Evolutionary conservation across 2,797 vertebrate genomes (phyloP), one percentile per base, ranked within the genome.

Genomic region (Chlorospingus flavigularis): DNA sequence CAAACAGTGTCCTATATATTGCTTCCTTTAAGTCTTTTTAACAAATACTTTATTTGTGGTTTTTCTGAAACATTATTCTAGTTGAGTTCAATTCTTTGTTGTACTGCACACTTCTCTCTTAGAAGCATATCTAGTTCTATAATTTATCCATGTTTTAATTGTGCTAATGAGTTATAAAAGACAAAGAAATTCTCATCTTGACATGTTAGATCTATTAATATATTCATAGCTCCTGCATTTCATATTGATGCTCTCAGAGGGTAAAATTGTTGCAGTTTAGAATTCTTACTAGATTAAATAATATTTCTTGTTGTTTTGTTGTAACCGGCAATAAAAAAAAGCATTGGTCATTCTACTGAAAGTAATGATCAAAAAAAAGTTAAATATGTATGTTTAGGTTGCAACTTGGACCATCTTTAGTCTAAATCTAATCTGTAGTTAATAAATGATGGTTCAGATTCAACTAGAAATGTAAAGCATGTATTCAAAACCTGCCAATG

Each of bases 21-120:
- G 10, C 16, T 85, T 23, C 67, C 70, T 95, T 75, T 88, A 87
- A 88, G 26, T 86, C 53, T 82, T 95, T 89, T 83, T 66, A 86
- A 81, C 51, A 94, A 93, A 74, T 92, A 39, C 54, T 58, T 84
- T 89, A 76, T 78, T 92, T 4, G 28, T 65, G 84, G 48, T 13
- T 72, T 95, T 84, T 55, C 20, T 78, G 71, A 82, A 86, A 58
- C 4, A 19, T 75, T 86, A 75, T 82, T 96, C 33, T 74, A 75
- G 70, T 63, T 91, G 63, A 88, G 26, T 70, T 18, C 8, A 91
- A 73, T 85, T 92, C 58, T 81, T 82, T 91, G 35, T 94, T 63
- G 67, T 79, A 37, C 11, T 82, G 19, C 37, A 68, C 11, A 31
- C 8, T 77, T 95, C 31, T 58, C 85, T 78, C 77, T 88, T 82